Base-by-base conservation (phyloP, 2,888 invertebrate genomes). In the Unio pictorum region DNA sequence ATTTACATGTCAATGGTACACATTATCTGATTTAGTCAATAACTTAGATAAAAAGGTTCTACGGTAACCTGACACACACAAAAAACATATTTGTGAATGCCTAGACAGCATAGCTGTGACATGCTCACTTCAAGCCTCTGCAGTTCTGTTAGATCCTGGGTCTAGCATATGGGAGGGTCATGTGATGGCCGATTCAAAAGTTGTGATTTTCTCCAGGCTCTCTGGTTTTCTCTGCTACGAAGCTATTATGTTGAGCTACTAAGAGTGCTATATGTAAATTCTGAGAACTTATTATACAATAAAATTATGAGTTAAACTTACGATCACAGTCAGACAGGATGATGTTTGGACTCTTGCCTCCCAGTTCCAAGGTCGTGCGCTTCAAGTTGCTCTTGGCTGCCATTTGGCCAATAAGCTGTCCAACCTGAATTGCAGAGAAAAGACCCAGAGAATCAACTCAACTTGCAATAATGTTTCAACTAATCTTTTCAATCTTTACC, bases 341-440 rank as follows among this genome's bases (percentile, higher is more conserved):
- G 78, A 98, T 95, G 90, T 95, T 96, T 1, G 98, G 98, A 64
- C 96, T 96, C 90, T 98, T 98, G 67, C 98, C 98, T 57, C 98
- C 98, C 84, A 98, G 91, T 91, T 98, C 98, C 79, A 98, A 91
- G 0, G 96, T 96, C 1, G 95, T 94, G 59, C 96, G 92, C 91
- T 98, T 98, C 84, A 98, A 91, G 74, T 95, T 95, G 0, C 92
- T 92, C 62, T 91, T 89, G 0, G 94, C 95, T 0, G 96, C 94
- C 59, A 93, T 94, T 87, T 94, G 92, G 88, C 95, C 94, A 79
- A 98, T 94, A 77, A 95, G 86, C 90, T 95, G 94, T 64, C 98
- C 98, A 45, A 97, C 95, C 90, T 96, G 90, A 55, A 91, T 64
- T 55, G 20, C 1, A 67, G 55, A 57, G 26, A 59, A 26, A 62